Evolutionary conservation across 2,797 vertebrate genomes (phyloP).

Genomic region (Glossophaga mutica): DNA sequence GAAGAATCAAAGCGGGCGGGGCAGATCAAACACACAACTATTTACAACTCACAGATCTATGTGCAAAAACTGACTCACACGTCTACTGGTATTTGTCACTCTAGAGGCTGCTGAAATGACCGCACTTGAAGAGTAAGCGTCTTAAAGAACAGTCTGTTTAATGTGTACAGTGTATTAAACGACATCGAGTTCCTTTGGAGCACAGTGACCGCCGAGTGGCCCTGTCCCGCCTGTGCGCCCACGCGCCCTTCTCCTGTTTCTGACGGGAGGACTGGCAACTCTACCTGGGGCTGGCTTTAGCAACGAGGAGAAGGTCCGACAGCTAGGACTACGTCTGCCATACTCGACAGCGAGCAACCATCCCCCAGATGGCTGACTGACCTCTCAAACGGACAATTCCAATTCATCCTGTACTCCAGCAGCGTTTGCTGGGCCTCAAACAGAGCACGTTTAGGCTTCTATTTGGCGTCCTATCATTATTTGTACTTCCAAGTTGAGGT

Average conservation of each 20-base stretch:
- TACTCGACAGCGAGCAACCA: neutral
- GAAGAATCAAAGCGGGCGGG: conserved; percentile 37
- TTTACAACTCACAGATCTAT: conserved; percentile 2
- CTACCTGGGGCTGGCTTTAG: neutral
- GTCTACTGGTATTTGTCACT: conserved; percentile 45
- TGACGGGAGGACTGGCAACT: neutral
- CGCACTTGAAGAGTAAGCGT: conserved; percentile 42
- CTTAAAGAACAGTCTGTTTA: conserved; percentile 24
- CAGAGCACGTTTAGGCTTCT: neutral
- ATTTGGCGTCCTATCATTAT: neutral
- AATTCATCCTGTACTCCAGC: neutral
- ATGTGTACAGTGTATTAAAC: conserved; percentile 17
- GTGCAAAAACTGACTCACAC: conserved; percentile 58
- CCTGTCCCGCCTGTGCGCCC: neutral
- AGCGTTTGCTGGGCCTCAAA: neutral
- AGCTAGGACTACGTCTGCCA: neutral
- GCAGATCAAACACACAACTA: conserved; percentile 43
- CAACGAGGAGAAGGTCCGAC: neutral
- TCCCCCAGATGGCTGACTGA: neutral
- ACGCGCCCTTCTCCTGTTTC: neutral
- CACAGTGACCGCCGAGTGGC: neutral
- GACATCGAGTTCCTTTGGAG: conserved; percentile 60
- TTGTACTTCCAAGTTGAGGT: neutral
- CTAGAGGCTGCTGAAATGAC: conserved; percentile 40
- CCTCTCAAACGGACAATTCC: neutral